A percentile compares a stretch with the other conserved stretches of the same genome.
Evolutionary conservation across 2,113 vertebrate genomes (phyloP).

Genomic region (Tringa solitaria): DNA sequence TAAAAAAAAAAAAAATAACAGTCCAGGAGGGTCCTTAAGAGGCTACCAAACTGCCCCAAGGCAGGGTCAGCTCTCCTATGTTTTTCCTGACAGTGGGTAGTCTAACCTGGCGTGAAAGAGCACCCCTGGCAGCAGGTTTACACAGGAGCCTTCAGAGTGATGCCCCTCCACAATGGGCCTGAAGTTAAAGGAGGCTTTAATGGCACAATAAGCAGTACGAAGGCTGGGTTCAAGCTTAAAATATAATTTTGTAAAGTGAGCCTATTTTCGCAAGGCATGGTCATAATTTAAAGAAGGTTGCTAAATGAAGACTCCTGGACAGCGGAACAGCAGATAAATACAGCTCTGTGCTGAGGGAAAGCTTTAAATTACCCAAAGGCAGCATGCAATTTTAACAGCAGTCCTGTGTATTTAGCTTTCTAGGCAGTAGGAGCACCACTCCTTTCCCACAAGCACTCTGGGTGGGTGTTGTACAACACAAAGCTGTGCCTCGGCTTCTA

Average conservation of each 20-base stretch:
- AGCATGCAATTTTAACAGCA: background rate
- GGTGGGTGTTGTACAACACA: background rate
- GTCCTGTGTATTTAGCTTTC: background rate
- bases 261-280: background rate
- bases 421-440: background rate
- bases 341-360: background rate
- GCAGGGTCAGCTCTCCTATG: background rate
- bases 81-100: rapidly evolving
- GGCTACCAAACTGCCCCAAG: background rate
- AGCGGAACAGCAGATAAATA: background rate
- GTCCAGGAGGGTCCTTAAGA: background rate
- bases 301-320: background rate
- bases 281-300: background rate
- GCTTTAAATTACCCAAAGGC: background rate
- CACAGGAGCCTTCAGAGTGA: background rate
- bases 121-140: background rate
- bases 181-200: background rate
- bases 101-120: background rate
- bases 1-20: background rate
- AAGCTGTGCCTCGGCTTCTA: background rate
- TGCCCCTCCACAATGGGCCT: background rate
- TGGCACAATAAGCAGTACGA: background rate
- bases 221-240: background rate
- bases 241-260: background rate
- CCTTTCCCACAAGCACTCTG: background rate